Evolutionary conservation across 64 coral and sea anemone genomes (phyloP), one percentile per base, ranked within the genome.

Genomic region (Montipora sp.): DNA sequence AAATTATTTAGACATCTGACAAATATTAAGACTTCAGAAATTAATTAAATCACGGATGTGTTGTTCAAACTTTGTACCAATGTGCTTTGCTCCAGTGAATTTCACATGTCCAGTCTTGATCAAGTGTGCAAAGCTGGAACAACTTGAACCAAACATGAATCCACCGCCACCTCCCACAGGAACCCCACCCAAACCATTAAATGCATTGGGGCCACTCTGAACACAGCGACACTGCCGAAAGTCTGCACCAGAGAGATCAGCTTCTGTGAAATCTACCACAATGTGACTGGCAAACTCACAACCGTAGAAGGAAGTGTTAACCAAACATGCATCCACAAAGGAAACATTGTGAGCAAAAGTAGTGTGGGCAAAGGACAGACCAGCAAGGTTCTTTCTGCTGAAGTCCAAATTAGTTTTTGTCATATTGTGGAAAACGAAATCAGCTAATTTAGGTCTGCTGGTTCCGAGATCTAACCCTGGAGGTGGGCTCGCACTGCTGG

Each of bases 201-300:
- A 89, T 70, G 94, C 83, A 88, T 96, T 92, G 12, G 95, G 94
- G 3, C 94, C 98, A 53, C 94, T 89, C 47, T 93, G 80, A 10
- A 99, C 76, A 76, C 94, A 95, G 18, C 98, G 88, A 45, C 98
- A 99, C 85, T 99, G 98, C 79, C 98, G 77, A 48, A 99, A 99
- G 85, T 99, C 98, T 77, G 98, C 98, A 77, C 91, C 94, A 59
- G 89, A 92, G 77, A 99, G 75, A 77, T 99, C 98, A 44, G 94
- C 94, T 80, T 90, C 78, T 18, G 94, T 94, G 48, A 96, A 99
- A 92, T 99, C 98, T 11, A 99, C 92, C 77, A 96, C 94, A 18
- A 99, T 83, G 75, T 99, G 92, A 59, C 98, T 99, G 57, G 92
- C 92, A 92, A 99, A 99, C 80, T 99, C 98, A 59, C 98, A 99